Conservation (phyloP, 2,797 vertebrate genomes). For the Tragelaphus oryx region DNA sequence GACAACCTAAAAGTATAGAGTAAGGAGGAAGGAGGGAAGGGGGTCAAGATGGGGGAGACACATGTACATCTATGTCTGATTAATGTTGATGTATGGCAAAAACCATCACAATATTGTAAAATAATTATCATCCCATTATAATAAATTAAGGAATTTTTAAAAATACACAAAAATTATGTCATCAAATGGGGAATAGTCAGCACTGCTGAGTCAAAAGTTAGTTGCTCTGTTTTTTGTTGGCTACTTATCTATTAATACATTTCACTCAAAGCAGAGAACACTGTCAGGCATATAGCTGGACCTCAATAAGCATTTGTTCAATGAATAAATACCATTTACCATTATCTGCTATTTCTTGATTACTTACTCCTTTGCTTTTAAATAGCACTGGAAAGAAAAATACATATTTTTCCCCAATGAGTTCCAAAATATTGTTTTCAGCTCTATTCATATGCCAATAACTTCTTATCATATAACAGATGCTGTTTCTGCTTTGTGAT, state of each 20-base stretch:
- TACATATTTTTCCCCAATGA: constrained; percentile 36
- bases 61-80: background rate
- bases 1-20: no score
- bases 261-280: background rate
- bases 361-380: background rate
- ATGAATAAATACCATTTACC: background rate
- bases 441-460: constrained; percentile 46
- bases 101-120: background rate
- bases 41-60: background rate
- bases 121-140: background rate
- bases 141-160: background rate
- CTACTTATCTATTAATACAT: background rate
- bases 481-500: constrained; percentile 48
- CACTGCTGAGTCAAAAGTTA: background rate
- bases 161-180: background rate
- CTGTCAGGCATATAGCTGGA: background rate
- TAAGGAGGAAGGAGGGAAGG: no score
- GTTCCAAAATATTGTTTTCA: constrained; percentile 30
- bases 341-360: background rate
- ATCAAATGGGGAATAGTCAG: background rate
- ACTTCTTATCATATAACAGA: constrained; percentile 51
- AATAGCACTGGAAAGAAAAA: background rate
- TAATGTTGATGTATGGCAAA: background rate
- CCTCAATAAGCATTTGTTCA: background rate
- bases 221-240: background rate